Base-by-base conservation (phyloP, 2,113 vertebrate genomes). In the Lampris megalopsis region DNA sequence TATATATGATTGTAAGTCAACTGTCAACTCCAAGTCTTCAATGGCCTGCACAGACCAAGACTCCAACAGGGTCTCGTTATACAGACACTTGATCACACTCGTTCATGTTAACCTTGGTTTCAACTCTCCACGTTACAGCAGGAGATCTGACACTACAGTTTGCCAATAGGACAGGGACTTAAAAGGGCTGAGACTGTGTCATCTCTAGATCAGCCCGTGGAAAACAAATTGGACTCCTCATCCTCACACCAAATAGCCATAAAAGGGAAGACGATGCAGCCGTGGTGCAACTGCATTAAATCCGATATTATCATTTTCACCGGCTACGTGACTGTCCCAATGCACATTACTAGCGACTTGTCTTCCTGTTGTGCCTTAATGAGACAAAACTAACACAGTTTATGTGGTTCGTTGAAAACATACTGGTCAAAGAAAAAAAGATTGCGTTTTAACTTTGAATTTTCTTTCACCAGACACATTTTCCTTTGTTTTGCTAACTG, bases 31-130 rank as follows among this genome's bases (percentile, higher is more conserved):
- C 68, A 60, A 81, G 38, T 38, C 24, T 24, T 24, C 24, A 24
- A 24, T 24, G 24, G 24, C 24, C 24, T 24, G 24, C 24, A 24
- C 24, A 24, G 24, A 24, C 24, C 24, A 24, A 24, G 24, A 63
- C 53, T 65, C 48, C n/a, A n/a, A n/a, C n/a, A n/a, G n/a, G n/a
- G n/a, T 61, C 48, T 24, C 5, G 52, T 58, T 13, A 11, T 35
- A 10, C 40, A 57, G 53, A 49, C 37, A 64, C 63, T 60, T 13
- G 3, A 59, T 68, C 41, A 9, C 53, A 4, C 43, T 36, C 64
- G 67, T 68, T 69, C 73, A 65, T 71, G 79, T 73, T 73, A 63
- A 65, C 53, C 60, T 52, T 7, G 0, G n/a, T 73, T 62, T 63
- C 65, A 53, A 52, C 8, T 35, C n/a, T 67, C 43, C n/a, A 48